These are phyloP conservation scores for Brachionus manjavacas DNA, from an alignment of 1,140 invertebrate genomes.

Conservation along the genomic window DNA sequence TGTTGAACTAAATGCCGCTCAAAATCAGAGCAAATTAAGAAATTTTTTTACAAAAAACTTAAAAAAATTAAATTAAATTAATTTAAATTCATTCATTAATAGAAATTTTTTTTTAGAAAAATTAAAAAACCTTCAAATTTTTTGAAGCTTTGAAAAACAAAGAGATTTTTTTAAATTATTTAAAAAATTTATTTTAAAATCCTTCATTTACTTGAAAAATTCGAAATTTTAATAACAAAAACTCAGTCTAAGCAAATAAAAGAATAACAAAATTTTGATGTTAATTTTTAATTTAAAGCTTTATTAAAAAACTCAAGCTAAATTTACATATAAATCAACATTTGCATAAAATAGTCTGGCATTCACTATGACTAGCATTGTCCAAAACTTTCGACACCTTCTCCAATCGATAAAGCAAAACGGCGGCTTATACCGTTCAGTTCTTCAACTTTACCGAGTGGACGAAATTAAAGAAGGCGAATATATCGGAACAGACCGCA, in stretches of 20 bases:
- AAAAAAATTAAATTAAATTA: too few species aligned
- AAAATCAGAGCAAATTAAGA: too few species aligned
- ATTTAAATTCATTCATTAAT: too few species aligned
- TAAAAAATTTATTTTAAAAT: too few species aligned
- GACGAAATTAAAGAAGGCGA: conserved; percentile 80
- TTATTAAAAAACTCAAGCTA: neutral
- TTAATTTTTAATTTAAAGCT: neutral
- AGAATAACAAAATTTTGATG: neutral
- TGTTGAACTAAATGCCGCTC: too few species aligned
- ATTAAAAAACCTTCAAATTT: too few species aligned
- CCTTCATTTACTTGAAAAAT: too few species aligned
- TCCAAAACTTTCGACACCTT: conserved; percentile 32
- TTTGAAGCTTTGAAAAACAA: too few species aligned
- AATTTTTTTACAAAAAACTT: too few species aligned
- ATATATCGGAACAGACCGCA: conserved; percentile 85
- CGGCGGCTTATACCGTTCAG: neutral
- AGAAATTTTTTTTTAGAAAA: too few species aligned
- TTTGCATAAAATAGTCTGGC: conserved; percentile 4
- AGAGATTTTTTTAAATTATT: too few species aligned
- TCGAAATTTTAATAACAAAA: neutral
- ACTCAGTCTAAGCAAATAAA: neutral
- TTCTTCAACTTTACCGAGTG: conserved; percentile 57
- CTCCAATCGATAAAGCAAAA: conserved; percentile 14
- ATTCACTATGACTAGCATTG: conserved; percentile 20
- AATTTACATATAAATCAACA: neutral